Evolutionary conservation across 1,140 invertebrate genomes (phyloP).

Genomic region (Trachymyrmex cornetzi): DNA sequence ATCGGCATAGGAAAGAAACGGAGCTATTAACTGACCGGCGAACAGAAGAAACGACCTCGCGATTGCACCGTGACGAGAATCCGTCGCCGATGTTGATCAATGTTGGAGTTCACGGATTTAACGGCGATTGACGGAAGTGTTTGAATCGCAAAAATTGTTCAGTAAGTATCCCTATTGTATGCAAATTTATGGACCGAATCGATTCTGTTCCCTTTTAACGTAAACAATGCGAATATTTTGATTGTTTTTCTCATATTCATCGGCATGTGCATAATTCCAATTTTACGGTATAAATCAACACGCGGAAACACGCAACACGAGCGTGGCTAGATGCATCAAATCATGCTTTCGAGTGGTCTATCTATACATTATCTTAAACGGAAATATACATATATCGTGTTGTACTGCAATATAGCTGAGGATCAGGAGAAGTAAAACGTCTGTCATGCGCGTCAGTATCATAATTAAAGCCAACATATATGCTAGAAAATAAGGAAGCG

Average conservation of each 20-base stretch:
- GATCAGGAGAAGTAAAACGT: conserved; percentile 15
- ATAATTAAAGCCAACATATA: conserved; percentile 34
- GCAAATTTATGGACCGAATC: background rate
- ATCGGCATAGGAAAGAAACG: conserved; percentile 50
- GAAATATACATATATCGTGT: conserved; percentile 44
- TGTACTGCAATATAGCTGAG: background rate
- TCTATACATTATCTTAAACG: conserved; percentile 33
- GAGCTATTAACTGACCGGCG: conserved; percentile 29
- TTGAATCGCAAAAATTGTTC: background rate
- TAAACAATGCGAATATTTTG: background rate
- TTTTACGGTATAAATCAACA: conserved; percentile 40
- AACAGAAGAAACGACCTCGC: conserved; percentile 52
- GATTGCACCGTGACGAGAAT: conserved; percentile 36
- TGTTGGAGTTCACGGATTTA: background rate
- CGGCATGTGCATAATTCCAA: conserved; percentile 34
- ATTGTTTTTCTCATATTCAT: conserved; percentile 4
- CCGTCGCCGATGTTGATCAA: conserved; percentile 35
- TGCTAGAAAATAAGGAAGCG: background rate
- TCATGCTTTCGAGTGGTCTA: background rate
- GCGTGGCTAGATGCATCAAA: background rate
- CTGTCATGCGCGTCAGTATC: conserved; percentile 22
- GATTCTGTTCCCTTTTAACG: background rate
- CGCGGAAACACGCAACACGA: conserved; percentile 27
- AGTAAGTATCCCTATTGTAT: background rate
- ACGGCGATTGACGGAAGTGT: background rate